Conservation (phyloP, 2,888 invertebrate genomes). For the Metellina segmentata region DNA sequence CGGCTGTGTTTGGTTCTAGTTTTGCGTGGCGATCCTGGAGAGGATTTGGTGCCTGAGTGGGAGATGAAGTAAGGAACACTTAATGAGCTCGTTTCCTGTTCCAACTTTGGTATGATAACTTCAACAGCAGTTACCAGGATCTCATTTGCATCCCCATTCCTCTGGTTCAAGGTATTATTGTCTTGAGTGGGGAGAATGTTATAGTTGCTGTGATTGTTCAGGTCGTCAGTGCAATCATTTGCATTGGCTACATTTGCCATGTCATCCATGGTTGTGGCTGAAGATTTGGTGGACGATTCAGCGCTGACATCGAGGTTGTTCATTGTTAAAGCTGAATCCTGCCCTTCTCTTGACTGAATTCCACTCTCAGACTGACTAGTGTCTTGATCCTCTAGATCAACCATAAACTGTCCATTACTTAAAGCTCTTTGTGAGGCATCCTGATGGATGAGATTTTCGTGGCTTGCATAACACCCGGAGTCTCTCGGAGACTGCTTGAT, state of each 20-base stretch:
- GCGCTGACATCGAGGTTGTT: slow-evolving; percentile 71
- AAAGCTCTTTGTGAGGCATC: slow-evolving; percentile 76
- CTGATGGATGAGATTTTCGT: slow-evolving; percentile 79
- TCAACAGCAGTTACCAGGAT: not conserved
- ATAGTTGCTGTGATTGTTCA: slow-evolving; percentile 49
- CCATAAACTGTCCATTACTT: slow-evolving; percentile 60
- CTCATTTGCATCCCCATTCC: not conserved
- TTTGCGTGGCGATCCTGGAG: slow-evolving; percentile 65
- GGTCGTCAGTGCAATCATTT: slow-evolving; percentile 32
- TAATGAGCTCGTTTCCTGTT: slow-evolving; percentile 21
- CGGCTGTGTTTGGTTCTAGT: slow-evolving; percentile 60
- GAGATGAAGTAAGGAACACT: slow-evolving; percentile 58
- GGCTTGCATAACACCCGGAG: slow-evolving; percentile 81
- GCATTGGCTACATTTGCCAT: slow-evolving; percentile 5
- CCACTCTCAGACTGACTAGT: slow-evolving; percentile 77
- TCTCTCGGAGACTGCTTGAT: slow-evolving; percentile 78
- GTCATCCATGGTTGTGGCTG: slow-evolving; percentile 55
- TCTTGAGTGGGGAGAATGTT: slow-evolving; percentile 68
- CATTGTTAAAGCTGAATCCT: slow-evolving; percentile 78
- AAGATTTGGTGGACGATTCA: slow-evolving; percentile 42
- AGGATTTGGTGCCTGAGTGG: slow-evolving; percentile 64
- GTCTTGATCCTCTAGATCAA: slow-evolving; percentile 74
- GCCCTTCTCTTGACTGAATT: slow-evolving; percentile 77
- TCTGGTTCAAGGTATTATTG: not conserved
- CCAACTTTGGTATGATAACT: slow-evolving; percentile 16